Conservation (phyloP, 2,888 invertebrate species). For the Synergus laeviventris region DNA sequence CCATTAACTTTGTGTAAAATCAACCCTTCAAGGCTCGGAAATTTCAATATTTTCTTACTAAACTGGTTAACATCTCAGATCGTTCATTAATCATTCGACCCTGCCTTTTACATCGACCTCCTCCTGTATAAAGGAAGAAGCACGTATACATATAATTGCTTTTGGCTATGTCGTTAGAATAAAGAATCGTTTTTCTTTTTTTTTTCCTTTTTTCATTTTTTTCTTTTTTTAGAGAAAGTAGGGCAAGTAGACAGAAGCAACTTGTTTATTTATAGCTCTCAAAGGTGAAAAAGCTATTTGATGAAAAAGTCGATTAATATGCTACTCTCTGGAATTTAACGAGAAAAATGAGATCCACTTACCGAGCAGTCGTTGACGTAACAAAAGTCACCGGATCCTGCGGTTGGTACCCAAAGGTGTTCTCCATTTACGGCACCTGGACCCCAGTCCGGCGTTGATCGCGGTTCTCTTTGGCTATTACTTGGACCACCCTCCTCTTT, state of each 20-base stretch:
- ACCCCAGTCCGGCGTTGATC: constrained; percentile 92
- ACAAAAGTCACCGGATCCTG: constrained; percentile 95
- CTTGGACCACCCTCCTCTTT: constrained; percentile 65
- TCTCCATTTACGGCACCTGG: constrained; percentile 92
- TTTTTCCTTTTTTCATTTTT: constrained; percentile 21
- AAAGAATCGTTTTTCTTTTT: constrained; percentile 31
- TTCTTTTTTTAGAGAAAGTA: constrained; percentile 26
- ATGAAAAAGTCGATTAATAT: neutral
- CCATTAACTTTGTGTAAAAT: neutral
- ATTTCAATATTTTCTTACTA: constrained; percentile 1
- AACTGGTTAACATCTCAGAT: constrained; percentile 13
- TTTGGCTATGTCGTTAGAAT: constrained; percentile 32
- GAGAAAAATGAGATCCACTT: constrained; percentile 67
- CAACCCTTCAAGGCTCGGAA: neutral
- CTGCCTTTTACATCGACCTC: neutral
- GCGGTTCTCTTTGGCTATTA: constrained; percentile 77
- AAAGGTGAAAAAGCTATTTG: neutral
- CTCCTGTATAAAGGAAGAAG: neutral
- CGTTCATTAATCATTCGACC: constrained; percentile 15
- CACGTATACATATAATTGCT: constrained; percentile 34
- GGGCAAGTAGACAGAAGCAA: constrained; percentile 11
- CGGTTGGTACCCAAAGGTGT: constrained; percentile 94
- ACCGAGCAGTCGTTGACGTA: constrained; percentile 95
- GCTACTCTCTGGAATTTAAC: constrained; percentile 14
- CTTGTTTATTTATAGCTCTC: constrained; percentile 13